Evolutionary conservation across 2,888 invertebrate genomes (phyloP), one percentile per base, ranked within the genome.

Genomic region (Zelleria hepariella): DNA sequence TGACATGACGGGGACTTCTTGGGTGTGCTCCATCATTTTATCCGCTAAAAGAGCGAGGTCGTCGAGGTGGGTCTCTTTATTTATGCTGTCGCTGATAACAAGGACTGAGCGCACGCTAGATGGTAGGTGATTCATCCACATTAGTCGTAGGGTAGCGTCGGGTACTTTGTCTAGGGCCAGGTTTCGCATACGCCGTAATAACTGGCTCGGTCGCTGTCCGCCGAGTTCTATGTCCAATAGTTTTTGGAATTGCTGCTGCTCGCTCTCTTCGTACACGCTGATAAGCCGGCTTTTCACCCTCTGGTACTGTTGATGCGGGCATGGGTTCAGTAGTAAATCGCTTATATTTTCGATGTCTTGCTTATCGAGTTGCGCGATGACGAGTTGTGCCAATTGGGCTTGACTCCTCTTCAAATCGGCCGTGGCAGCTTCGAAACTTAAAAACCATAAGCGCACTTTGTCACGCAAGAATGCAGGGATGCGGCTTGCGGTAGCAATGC

Each of bases 261-360:
- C 52, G 5, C 18, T 20, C 10, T 52, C 52, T 20, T 52, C 52
- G 52, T 52, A 52, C 20, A 21, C 20, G 2, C 20, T 5, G 52
- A 52, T 52, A 20, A 52, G 23, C 21, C 21, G 52, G 5, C 20
- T 10, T 52, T 52, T 52, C 8, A 52, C 8, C 4, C 5, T 21
- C 8, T 52, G 8, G 52, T 52, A 52, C 4, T 20, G 52, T 3
- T 20, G 2, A 21, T 52, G 15, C 5, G 48, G 26, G 26, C 26
- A 26, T 4, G 49, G 49, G 49, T 48, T 48, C 5, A 5, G 4
- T 10, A 66, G 61, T 3, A 67, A 51, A 48, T 67, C 64, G n/a
- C 59, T 48, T 4, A 65, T 61, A 24, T 64, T 61, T 49, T 65
- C 62, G 15, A 67, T 54, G 21, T 63, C 63, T 24, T 62, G 58